Percentiles rank a stretch among this genome's conserved stretches.
These are phyloP conservation scores for Halictus rubicundus DNA, from an alignment of 1,140 invertebrate genomes.

Conservation along the genomic window DNA sequence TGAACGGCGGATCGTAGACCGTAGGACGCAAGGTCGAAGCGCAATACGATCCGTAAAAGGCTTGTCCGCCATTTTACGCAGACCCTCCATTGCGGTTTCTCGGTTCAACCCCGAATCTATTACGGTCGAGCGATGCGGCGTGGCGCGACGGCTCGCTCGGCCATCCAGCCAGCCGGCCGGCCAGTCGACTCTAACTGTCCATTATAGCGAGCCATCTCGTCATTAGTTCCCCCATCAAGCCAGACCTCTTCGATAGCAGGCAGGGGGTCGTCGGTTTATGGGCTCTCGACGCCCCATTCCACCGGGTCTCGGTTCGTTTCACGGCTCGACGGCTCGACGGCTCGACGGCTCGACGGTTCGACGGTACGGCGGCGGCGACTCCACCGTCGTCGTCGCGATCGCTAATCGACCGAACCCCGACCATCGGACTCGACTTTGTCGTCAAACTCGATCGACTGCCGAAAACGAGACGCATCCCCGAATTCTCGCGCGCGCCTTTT, in stretches of 20 bases:
- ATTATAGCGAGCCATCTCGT: slow-evolving; percentile 58
- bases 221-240: slow-evolving; percentile 70
- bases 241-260: slow-evolving; percentile 41
- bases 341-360: no score
- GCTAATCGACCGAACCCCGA: no score
- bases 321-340: neutral
- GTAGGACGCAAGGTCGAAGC: neutral
- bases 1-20: neutral
- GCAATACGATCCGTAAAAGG: neutral
- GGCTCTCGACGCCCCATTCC: slow-evolving; percentile 41
- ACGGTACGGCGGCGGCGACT: no score
- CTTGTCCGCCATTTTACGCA: slow-evolving; percentile 63
- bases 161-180: neutral
- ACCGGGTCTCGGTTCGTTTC: neutral
- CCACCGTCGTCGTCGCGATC: no score
- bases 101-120: slow-evolving; percentile 68
- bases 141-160: no score
- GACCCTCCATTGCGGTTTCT: slow-evolving; percentile 63
- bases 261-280: slow-evolving; percentile 51
- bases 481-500: no score
- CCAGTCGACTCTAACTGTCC: slow-evolving; percentile 29
- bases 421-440: neutral
- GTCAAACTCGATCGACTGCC: neutral
- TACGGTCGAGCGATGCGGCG: slow-evolving; percentile 24
- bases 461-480: no score